These are phyloP conservation scores for Hydrochoerus hydrochaeris DNA, from an alignment of 2,113 vertebrate genomes.

Conservation along the genomic window DNA sequence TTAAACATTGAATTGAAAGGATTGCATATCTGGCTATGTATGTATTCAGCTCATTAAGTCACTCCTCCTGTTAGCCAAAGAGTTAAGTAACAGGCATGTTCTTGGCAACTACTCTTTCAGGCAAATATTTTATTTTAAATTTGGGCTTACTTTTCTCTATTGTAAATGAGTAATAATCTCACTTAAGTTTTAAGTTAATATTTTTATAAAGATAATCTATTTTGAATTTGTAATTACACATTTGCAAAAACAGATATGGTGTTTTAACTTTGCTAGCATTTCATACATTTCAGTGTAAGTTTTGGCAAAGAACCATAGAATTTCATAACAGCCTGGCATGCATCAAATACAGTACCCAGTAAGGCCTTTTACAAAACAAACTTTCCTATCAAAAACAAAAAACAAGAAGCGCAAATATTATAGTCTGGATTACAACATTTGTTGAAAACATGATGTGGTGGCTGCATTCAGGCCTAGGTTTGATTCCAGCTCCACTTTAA, in stretches of 20 bases:
- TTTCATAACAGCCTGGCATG: not conserved
- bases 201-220: not conserved
- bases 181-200: not conserved
- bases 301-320: conserved; percentile 11
- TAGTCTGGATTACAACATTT: not conserved
- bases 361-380: conserved; percentile 40
- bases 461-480: not conserved
- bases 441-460: not conserved
- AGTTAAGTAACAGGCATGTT: not conserved
- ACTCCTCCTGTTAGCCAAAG: not conserved
- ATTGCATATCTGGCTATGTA: not conserved
- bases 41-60: not conserved
- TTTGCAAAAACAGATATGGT: not conserved
- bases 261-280: not conserved
- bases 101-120: not conserved
- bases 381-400: not conserved
- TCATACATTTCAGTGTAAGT: not conserved
- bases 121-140: not conserved
- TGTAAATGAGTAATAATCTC: not conserved
- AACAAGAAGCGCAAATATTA: not conserved
- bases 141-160: conserved; percentile 12
- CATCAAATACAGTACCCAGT: not conserved
- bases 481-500: not conserved
- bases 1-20: not conserved
- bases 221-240: not conserved